Conservation (phyloP, 2,113 vertebrate species). For the Coptodon rendalli region DNA sequence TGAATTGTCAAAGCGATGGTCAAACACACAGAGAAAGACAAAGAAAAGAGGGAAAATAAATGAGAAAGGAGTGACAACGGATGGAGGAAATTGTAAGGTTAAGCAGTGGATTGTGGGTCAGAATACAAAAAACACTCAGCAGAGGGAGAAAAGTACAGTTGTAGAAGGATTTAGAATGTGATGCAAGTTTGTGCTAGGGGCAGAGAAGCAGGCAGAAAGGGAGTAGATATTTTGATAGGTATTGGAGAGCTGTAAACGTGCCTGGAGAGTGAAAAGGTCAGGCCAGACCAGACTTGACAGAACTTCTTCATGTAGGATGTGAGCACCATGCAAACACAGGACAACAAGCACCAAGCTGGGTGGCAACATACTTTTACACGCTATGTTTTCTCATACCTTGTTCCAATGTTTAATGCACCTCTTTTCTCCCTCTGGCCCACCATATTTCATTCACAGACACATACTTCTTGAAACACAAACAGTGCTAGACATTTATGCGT, state of each 20-base stretch:
- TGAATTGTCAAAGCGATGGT: background rate
- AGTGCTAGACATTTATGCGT: background rate
- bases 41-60: slow-evolving; percentile 15
- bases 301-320: slow-evolving; percentile 47
- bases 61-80: background rate
- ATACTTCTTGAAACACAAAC: background rate
- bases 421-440: background rate
- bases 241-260: slow-evolving; percentile 51
- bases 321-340: slow-evolving; percentile 57
- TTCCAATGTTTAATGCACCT: background rate
- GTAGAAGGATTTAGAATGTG: background rate
- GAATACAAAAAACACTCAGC: background rate
- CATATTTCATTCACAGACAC: background rate
- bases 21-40: background rate
- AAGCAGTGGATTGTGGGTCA: slow-evolving; percentile 3
- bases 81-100: background rate
- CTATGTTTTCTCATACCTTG: background rate
- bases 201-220: background rate
- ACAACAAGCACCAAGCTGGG: slow-evolving; percentile 4
- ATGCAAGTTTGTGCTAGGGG: background rate
- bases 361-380: slow-evolving; percentile 30
- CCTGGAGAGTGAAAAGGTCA: slow-evolving; percentile 63
- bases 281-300: slow-evolving; percentile 44
- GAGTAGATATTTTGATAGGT: slow-evolving; percentile 42
- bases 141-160: background rate